These are phyloP conservation scores for Trachelus iudaicus DNA, from an alignment of 2,888 invertebrate genomes.

Conservation along the genomic window DNA sequence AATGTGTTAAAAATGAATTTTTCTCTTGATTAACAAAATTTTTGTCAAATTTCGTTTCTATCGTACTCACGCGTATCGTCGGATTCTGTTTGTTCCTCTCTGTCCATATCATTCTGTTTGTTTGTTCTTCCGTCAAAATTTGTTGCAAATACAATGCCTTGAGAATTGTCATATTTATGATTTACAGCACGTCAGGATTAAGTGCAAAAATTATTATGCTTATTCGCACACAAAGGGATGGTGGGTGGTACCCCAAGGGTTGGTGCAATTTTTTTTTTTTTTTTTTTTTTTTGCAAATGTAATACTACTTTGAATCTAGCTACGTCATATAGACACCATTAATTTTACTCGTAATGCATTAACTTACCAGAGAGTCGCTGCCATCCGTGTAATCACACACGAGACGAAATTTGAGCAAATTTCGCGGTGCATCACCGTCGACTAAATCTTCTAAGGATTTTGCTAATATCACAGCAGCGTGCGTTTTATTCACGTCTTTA, in stretches of 20 bases:
- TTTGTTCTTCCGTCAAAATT: slow-evolving; percentile 30
- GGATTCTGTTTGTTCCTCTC: slow-evolving; percentile 25
- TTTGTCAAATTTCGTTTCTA: background rate
- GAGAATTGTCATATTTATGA: background rate
- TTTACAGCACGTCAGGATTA: background rate
- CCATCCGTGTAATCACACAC: slow-evolving; percentile 79
- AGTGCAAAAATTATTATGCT: background rate
- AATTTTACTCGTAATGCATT: background rate
- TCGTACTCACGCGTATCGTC: slow-evolving; percentile 26
- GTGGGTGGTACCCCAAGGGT: background rate
- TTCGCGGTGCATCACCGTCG: slow-evolving; percentile 82
- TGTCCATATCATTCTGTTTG: slow-evolving; percentile 29
- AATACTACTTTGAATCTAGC: background rate
- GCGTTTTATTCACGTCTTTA: slow-evolving; percentile 80
- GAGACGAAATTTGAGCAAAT: slow-evolving; percentile 84
- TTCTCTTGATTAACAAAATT: slow-evolving; percentile 1
- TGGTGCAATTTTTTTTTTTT: background rate
- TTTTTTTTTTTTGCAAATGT: background rate
- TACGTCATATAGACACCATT: background rate
- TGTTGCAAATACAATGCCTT: slow-evolving; percentile 25
- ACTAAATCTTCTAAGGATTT: slow-evolving; percentile 84
- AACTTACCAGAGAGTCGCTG: slow-evolving; percentile 71
- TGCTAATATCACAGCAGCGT: slow-evolving; percentile 80
- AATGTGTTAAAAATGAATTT: background rate
- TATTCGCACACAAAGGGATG: background rate